A percentile compares a stretch with the other conserved stretches of the same genome.
Conservation (phyloP, 2,888 invertebrate genomes). For the Quadroppia sp. region DNA sequence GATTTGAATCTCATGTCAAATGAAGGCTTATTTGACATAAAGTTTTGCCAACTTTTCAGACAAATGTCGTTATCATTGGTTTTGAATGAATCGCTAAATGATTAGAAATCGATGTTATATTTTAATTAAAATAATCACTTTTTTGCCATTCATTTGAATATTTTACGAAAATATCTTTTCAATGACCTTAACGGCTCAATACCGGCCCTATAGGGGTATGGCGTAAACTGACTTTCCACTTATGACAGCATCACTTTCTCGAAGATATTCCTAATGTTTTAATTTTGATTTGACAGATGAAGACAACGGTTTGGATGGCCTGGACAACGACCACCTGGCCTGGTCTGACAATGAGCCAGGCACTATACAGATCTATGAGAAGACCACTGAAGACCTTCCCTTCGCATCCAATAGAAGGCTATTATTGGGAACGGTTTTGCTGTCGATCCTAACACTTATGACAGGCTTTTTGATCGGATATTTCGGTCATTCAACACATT, state of each 20-base stretch:
- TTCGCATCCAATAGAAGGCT: slow-evolving; percentile 36
- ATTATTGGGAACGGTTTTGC: slow-evolving; percentile 44
- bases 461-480: slow-evolving; percentile 48
- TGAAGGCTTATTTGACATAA: background rate
- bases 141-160: background rate
- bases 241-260: no score
- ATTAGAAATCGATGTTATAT: background rate
- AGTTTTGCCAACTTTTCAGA: background rate
- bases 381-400: slow-evolving; percentile 47
- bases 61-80: background rate
- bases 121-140: background rate
- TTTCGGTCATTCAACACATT: slow-evolving; percentile 47
- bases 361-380: slow-evolving; percentile 48
- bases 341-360: slow-evolving; percentile 48
- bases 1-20: background rate
- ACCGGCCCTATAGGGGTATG: slow-evolving; percentile 43
- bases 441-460: slow-evolving; percentile 45
- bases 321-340: slow-evolving; percentile 46
- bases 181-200: slow-evolving; percentile 43
- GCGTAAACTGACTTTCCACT: background rate
- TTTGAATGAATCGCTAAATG: background rate
- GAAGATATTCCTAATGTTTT: background rate
- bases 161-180: background rate
- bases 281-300: slow-evolving; percentile 16
- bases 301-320: slow-evolving; percentile 42